Percentiles rank a stretch among this genome's conserved stretches.
phyloP scores from a whole-genome alignment of 2,888 invertebrate genomes.

The Gari tellinella region DNA sequence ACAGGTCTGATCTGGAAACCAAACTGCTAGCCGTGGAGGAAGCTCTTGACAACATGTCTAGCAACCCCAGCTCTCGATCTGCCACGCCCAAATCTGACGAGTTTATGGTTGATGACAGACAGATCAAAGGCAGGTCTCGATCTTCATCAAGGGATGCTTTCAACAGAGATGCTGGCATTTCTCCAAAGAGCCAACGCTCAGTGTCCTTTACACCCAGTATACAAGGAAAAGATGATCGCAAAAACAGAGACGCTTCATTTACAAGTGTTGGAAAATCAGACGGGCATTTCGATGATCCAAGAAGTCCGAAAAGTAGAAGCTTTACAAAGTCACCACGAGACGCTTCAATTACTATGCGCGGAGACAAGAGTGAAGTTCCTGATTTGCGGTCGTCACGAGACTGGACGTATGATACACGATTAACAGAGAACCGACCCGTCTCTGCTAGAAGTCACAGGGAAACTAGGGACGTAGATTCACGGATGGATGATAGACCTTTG shows the following conservation, averaged over 20 bases:
- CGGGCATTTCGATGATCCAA: conserved; percentile 16
- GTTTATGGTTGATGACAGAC: conserved; percentile 48
- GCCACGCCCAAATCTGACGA: conserved; percentile 63
- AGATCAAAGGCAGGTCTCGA: conserved; percentile 27
- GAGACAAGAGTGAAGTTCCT: conserved; percentile 1
- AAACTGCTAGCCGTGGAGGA: conserved; percentile 60
- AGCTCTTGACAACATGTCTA: conserved; percentile 63
- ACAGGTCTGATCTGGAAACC: conserved; percentile 15
- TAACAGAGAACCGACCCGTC: conserved; percentile 37
- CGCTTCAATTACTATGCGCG: not conserved
- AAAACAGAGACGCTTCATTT: not conserved
- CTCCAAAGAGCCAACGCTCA: conserved; percentile 53
- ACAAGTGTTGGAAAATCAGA: conserved; percentile 5
- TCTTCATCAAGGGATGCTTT: conserved; percentile 43
- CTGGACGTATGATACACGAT: conserved; percentile 43
- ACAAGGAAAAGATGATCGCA: conserved; percentile 36
- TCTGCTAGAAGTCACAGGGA: conserved; percentile 33
- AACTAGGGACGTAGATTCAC: conserved; percentile 28
- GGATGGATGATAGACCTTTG: conserved; percentile 30
- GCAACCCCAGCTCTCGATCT: conserved; percentile 61
- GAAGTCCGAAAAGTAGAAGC: conserved; percentile 25
- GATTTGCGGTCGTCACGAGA: conserved; percentile 31
- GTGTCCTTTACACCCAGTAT: conserved; percentile 42
- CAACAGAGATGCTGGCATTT: conserved; percentile 55
- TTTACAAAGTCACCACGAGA: conserved; percentile 39